A percentile compares a stretch with the other conserved stretches of the same genome.
phyloP scores from a whole-genome alignment of 2,113 vertebrate genomes.

The Lontra canadensis region DNA sequence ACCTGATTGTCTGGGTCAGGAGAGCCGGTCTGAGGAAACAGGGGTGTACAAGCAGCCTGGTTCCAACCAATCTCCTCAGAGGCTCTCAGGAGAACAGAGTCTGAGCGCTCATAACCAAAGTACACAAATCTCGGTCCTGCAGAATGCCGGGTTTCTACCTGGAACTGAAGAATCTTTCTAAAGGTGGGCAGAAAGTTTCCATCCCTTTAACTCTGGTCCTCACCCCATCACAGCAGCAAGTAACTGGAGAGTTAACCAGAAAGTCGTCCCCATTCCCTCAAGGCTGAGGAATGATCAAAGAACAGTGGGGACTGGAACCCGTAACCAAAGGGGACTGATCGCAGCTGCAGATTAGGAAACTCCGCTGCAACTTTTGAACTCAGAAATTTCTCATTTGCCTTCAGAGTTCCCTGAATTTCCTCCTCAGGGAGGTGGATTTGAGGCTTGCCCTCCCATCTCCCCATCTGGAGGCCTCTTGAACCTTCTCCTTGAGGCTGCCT shows the following conservation, averaged over 20 bases:
- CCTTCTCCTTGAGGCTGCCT: not conserved
- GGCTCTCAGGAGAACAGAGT: not conserved
- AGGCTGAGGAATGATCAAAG: not conserved
- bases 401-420: not conserved
- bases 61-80: not conserved
- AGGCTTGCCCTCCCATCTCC: not conserved
- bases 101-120: not conserved
- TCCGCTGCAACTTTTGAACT: not conserved
- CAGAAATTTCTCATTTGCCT: not conserved
- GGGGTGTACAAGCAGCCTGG: not conserved
- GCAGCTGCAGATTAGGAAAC: not conserved
- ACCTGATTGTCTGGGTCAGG: not conserved
- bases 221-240: not conserved
- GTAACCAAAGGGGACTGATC: not conserved
- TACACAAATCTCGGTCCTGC: not conserved
- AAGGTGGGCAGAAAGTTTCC: not conserved
- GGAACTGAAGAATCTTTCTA: not conserved
- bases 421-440: not conserved
- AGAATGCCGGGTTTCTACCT: not conserved
- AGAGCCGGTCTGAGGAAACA: not conserved
- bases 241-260: not conserved
- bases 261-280: not conserved
- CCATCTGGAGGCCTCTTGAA: not conserved
- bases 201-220: not conserved
- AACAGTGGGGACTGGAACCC: not conserved